Base-by-base conservation (phyloP, 1,140 invertebrate species). In the Pygmarrhopalites habei region DNA sequence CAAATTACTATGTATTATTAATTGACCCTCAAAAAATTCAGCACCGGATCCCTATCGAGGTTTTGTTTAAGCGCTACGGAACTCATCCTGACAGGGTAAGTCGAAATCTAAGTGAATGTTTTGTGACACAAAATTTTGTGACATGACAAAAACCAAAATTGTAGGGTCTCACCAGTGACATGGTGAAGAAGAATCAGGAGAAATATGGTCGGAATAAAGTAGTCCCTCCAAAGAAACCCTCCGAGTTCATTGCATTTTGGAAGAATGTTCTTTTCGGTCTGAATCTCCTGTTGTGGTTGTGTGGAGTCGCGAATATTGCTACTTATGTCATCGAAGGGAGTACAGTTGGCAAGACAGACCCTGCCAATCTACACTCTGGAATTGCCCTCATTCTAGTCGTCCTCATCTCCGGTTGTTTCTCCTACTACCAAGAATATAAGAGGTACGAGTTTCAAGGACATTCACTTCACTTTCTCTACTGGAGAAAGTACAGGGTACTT, bases 351-450 rank as follows among this genome's bases (percentile, higher is more conserved):
- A 58, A 57, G 10, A 29, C 52, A 29, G 19, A 47, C 7, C 57
- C 19, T 7, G 41, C 23, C 12, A 30, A 52, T 21, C 30, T 25
- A 39, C 3, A 92, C 79, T 84, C 96, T 74, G 93, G 93, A 75
- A 87, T 96, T 77, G 92, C 95, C 75, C 82, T 97, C 78, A 86
- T 92, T 71, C 87, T 88, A 77, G 94, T 97, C 69, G 93, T 97
- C 60, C 90, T 96, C 77, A 89, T 98, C 71, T 96, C 93, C 73
- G 93, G 93, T 75, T 88, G 90, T 77, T 96, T 96, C 82, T 95
- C 93, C 68, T 98, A 96, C 80, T 97, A 95, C 77, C 94, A 97
- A 82, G 93, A 97, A 80, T 91, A 88, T 78, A 96, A 95, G 79
- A 93, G n/a, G n/a, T n/a, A n/a, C n/a, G n/a, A n/a, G n/a, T n/a